Percentiles rank a stretch among this genome's conserved stretches.
Evolutionary conservation across 1,140 invertebrate species (phyloP).

Genomic region (Idris sp.): DNA sequence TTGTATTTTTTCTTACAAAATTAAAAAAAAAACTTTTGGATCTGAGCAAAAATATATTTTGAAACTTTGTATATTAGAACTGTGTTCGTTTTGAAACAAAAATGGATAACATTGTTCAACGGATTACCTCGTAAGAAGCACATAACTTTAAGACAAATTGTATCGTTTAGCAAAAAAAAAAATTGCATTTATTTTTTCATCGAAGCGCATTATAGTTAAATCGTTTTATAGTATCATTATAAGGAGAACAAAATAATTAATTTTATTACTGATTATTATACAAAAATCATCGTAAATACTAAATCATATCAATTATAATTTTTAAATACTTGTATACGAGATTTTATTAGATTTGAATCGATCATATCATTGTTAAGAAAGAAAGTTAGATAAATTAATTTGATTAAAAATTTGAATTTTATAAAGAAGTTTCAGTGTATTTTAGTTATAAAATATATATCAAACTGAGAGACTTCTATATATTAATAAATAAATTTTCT

Average conservation of each 20-base stretch:
- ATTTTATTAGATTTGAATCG: slow-evolving; percentile 22
- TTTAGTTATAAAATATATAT: slow-evolving; percentile 8
- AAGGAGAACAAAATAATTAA: too few species aligned
- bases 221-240: slow-evolving; percentile 36
- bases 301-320: slow-evolving; percentile 28
- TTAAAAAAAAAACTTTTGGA: too few species aligned
- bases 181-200: slow-evolving; percentile 51
- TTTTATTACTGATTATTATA: too few species aligned
- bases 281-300: background rate
- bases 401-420: slow-evolving; percentile 2
- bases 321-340: slow-evolving; percentile 13
- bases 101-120: slow-evolving; percentile 35
- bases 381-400: background rate
- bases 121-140: slow-evolving; percentile 57
- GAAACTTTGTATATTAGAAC: slow-evolving; percentile 39
- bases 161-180: slow-evolving; percentile 24
- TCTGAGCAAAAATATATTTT: too few species aligned
- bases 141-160: slow-evolving; percentile 21
- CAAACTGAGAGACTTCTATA: too few species aligned
- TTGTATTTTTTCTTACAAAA: too few species aligned
- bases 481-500: too few species aligned
- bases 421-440: slow-evolving; percentile 1
- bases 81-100: slow-evolving; percentile 5
- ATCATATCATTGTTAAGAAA: slow-evolving; percentile 23
- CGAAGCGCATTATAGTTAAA: slow-evolving; percentile 32